phyloP scores from a whole-genome alignment of 2,113 vertebrate species.

The Peucedramus taeniatus region DNA sequence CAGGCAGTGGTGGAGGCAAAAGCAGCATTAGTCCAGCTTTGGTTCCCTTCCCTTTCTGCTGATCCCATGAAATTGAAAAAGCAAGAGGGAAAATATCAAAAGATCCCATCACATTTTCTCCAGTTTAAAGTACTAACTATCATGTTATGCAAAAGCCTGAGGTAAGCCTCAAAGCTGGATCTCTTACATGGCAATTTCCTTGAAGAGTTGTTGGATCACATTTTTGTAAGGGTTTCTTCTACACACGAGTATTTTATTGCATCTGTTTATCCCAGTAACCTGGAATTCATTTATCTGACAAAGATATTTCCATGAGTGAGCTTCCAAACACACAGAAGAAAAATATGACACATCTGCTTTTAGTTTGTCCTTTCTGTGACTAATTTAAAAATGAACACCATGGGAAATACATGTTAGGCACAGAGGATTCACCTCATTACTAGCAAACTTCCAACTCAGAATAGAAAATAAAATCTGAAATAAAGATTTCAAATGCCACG shows the following conservation, averaged over 20 bases:
- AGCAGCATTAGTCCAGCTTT: conserved; percentile 13
- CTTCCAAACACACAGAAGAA: background rate
- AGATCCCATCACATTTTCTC: conserved; percentile 1
- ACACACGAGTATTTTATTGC: conserved; percentile 7
- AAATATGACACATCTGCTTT: conserved; percentile 39
- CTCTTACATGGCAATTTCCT: conserved; percentile 26
- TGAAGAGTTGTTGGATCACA: conserved; percentile 10
- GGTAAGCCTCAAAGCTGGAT: conserved; percentile 55
- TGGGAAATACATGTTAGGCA: background rate
- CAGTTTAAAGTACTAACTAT: conserved; percentile 4
- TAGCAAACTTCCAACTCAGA: background rate
- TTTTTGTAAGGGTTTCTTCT: background rate
- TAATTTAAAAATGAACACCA: background rate
- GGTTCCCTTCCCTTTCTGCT: conserved; percentile 20
- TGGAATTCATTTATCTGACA: conserved; percentile 45
- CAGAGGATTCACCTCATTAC: background rate
- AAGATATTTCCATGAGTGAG: conserved; percentile 11
- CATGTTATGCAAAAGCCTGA: conserved; percentile 32
- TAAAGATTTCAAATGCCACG: background rate
- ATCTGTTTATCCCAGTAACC: conserved; percentile 23
- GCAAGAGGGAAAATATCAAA: background rate
- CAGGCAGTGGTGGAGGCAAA: background rate
- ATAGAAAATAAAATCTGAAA: background rate
- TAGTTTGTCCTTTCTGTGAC: conserved; percentile 15
- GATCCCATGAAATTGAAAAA: conserved; percentile 26